Evolutionary conservation across 2,797 vertebrate species (phyloP), one percentile per base, ranked within the genome.

Genomic region (Mormyrus hasselquistii): DNA sequence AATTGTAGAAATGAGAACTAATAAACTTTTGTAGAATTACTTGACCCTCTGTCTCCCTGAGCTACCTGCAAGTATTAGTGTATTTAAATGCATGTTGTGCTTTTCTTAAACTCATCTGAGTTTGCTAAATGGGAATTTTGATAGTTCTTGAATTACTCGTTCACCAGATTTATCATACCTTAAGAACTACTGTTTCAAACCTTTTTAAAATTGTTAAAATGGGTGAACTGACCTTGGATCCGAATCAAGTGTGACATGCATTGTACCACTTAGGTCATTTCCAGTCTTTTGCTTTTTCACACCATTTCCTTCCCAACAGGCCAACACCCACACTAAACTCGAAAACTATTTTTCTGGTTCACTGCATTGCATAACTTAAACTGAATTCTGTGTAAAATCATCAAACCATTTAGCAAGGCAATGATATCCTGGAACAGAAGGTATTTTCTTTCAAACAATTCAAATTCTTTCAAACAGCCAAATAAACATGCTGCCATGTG

Each of bases 1-100:
- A 87, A 65, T 62, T 41, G 76, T 57, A 89, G 86, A 89, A 62
- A 53, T 53, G 53, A 88, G 25, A 84, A 47, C 41, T 85, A 83
- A 82, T 89, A 87, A 89, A 89, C 50, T 69, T 90, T 84, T 90
- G 69, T 79, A 82, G 76, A 83, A 55, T 44, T 83, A 79, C 76
- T 25, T 41, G 65, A 41, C 25, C 52, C 12, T 88, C 25, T 38
- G 38, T 79, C 16, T 82, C 76, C 41, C 19, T 82, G 76, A 82
- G 19, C 41, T 82, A 47, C 41, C 76, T 82, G 16, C 19, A 47
- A 47, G 6, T 82, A n/a, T 19, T 47, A n/a, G 76, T 82, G 76
- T 44, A 44, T 44, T 79, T 79, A 47, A 47, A 22, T 82, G 16
- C 10, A 29, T 34, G 73, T 79, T 44, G 6, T 41, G 5, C 16